Conservation (phyloP, 2,797 vertebrate species). For the Rhinoraja longicauda region DNA sequence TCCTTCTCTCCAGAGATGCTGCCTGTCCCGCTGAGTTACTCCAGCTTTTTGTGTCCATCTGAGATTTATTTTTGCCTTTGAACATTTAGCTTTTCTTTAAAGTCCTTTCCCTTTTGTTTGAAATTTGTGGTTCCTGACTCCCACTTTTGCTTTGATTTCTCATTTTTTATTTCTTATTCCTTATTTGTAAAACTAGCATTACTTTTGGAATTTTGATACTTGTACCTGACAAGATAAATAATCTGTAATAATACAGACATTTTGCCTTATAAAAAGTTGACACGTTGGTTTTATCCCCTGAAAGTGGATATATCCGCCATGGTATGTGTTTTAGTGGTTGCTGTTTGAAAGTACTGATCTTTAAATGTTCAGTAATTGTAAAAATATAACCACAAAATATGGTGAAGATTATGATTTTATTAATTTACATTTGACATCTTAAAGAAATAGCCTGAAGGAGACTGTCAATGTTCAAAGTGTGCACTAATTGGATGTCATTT, state of each 20-base stretch:
- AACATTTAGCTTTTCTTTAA: neutral
- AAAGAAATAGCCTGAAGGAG: constrained; percentile 56
- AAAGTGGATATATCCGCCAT: neutral
- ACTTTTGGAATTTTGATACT: neutral
- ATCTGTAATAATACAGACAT: neutral
- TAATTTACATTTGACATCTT: constrained; percentile 59
- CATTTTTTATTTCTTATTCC: neutral
- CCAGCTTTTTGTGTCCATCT: too few relatives aligned
- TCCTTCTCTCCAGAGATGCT: too few relatives aligned
- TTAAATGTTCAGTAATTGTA: constrained; percentile 37
- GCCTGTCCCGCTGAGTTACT: too few relatives aligned
- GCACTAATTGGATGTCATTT: constrained; percentile 65
- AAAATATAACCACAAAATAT: constrained; percentile 52
- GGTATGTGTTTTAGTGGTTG: neutral
- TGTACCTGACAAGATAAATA: neutral
- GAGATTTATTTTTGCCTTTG: neutral
- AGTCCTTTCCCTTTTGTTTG: neutral
- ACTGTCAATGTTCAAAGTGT: constrained; percentile 52
- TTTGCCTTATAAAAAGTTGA: neutral
- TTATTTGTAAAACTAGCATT: neutral
- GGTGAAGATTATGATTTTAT: constrained; percentile 67
- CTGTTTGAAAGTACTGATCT: neutral
- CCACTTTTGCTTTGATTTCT: neutral
- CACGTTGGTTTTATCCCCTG: too few relatives aligned
- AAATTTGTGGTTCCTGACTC: neutral